Evolutionary conservation across 2,888 invertebrate species (phyloP).

Genomic region (Caenorhabditis macrosperma): DNA sequence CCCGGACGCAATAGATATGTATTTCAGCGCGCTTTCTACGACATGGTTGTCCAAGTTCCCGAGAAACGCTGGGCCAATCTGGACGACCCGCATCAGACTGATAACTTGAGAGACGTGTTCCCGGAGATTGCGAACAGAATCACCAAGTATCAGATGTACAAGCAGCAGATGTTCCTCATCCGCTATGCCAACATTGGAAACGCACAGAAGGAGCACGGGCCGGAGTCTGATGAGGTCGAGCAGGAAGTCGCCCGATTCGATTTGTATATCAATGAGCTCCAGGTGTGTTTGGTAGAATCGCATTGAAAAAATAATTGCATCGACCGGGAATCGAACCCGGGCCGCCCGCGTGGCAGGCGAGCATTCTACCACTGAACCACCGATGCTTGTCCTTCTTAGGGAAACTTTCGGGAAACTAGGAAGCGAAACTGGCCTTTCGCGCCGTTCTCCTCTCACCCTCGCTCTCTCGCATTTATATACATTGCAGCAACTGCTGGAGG

Average conservation of each 20-base stretch:
- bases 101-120: constrained; percentile 72
- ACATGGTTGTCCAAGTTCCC: constrained; percentile 78
- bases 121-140: constrained; percentile 76
- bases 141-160: constrained; percentile 76
- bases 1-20: too few relatives aligned
- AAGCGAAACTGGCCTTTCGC: not conserved
- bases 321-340: constrained; percentile 75
- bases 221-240: constrained; percentile 73
- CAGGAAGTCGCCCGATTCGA: constrained; percentile 74
- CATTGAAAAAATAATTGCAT: constrained; percentile 28
- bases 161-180: constrained; percentile 72
- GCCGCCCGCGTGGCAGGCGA: constrained; percentile 75
- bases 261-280: constrained; percentile 75
- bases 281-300: constrained; percentile 59
- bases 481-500: constrained; percentile 73
- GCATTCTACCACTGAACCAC: constrained; percentile 66
- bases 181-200: constrained; percentile 75
- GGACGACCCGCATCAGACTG: constrained; percentile 69
- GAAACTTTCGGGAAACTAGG: not conserved
- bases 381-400: constrained; percentile 7
- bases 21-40: constrained; percentile 73
- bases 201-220: constrained; percentile 73
- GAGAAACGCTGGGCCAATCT: constrained; percentile 73
- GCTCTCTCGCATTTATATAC: not conserved
- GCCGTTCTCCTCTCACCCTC: not conserved